Evolutionary conservation across 2,888 invertebrate species (phyloP).

Genomic region (Agrilus cyanescens): DNA sequence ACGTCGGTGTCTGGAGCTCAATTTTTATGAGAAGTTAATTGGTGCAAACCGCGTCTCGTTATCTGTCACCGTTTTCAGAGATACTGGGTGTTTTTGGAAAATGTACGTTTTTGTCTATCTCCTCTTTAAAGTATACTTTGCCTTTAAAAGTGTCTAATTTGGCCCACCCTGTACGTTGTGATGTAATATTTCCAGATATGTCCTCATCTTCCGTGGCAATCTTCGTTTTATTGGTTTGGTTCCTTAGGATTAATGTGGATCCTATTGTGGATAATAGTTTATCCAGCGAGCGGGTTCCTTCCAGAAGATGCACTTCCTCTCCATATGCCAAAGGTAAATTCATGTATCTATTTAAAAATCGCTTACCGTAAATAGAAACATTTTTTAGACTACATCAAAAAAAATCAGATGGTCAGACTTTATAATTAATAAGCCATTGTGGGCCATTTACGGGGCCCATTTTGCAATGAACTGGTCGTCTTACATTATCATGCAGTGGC

Average conservation of each 20-base stretch:
- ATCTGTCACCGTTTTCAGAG: too few relatives aligned
- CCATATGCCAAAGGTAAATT: conserved; percentile 43
- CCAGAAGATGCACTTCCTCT: conserved; percentile 43
- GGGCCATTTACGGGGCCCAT: conserved; percentile 64
- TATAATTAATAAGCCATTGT: conserved; percentile 53
- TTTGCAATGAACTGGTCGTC: conserved; percentile 73
- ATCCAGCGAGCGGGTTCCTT: conserved; percentile 42
- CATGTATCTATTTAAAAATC: not conserved
- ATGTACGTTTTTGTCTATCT: too few relatives aligned
- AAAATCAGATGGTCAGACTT: conserved; percentile 54
- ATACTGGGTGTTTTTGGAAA: too few relatives aligned
- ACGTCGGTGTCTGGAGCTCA: too few relatives aligned
- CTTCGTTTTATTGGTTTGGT: conserved; percentile 58
- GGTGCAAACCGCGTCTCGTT: too few relatives aligned
- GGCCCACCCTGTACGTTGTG: too few relatives aligned
- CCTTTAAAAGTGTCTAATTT: too few relatives aligned
- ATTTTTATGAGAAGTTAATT: too few relatives aligned
- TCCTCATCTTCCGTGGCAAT: conserved; percentile 55
- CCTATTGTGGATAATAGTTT: conserved; percentile 49
- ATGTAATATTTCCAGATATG: conserved; percentile 38
- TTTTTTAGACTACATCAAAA: conserved; percentile 22
- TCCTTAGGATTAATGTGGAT: conserved; percentile 56
- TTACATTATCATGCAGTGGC: conserved; percentile 70
- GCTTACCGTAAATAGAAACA: conserved; percentile 3
- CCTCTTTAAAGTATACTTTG: too few relatives aligned